Percentiles rank a stretch among this genome's conserved stretches.
Evolutionary conservation across 1,140 invertebrate genomes (phyloP).

Genomic region (Halyomorpha halys): DNA sequence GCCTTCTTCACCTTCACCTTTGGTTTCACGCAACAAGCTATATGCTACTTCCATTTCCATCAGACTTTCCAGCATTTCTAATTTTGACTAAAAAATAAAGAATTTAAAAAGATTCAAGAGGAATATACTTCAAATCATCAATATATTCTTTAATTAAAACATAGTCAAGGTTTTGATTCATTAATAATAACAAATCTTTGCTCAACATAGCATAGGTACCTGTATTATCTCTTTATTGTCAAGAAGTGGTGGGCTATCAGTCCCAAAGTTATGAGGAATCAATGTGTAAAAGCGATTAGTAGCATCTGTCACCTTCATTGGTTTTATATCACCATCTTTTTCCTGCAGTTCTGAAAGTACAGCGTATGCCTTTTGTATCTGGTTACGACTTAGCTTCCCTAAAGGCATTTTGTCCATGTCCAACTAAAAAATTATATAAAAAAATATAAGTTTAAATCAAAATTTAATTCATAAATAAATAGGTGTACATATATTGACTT

Average conservation of each 20-base stretch:
- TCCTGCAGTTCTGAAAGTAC: conserved; percentile 69
- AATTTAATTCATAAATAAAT: not conserved
- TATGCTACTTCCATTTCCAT: conserved; percentile 93
- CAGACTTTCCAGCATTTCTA: conserved; percentile 81
- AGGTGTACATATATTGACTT: conserved; percentile 13
- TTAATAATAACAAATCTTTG: not conserved
- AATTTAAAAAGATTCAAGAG: conserved; percentile 3
- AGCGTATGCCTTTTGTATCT: conserved; percentile 75
- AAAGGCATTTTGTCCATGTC: conserved; percentile 96
- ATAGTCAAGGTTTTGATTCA: not conserved
- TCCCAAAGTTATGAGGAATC: conserved; percentile 89
- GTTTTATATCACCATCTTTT: conserved; percentile 40
- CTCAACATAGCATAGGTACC: conserved; percentile 34
- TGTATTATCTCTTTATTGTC: conserved; percentile 65
- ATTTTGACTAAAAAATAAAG: conserved; percentile 50
- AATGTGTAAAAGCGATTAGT: conserved; percentile 90
- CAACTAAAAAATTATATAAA: conserved; percentile 43
- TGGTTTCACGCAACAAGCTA: conserved; percentile 58
- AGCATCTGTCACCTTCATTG: conserved; percentile 54
- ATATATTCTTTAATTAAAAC: not conserved
- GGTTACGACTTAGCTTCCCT: conserved; percentile 86
- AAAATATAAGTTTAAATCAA: conserved; percentile 13
- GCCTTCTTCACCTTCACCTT: conserved; percentile 36
- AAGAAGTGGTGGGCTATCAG: conserved; percentile 70
- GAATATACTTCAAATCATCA: not conserved